phyloP scores from a whole-genome alignment of 1,140 invertebrate species.

The Bacillus rossius region DNA sequence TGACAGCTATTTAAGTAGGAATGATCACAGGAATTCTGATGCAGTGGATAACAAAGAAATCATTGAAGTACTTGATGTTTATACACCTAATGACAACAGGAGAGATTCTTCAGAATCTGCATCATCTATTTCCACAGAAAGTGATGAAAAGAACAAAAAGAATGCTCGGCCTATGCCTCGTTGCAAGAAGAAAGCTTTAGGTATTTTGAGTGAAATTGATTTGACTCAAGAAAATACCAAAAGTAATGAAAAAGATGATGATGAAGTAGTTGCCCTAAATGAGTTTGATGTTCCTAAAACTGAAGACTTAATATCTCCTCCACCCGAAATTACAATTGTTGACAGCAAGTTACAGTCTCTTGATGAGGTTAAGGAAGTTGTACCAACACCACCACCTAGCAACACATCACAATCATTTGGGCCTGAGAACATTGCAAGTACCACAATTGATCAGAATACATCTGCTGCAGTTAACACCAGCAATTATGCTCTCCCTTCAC shows the following conservation, averaged over 20 bases:
- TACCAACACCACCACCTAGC: too few relatives aligned
- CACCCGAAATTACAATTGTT: too few relatives aligned
- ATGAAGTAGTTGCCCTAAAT: not conserved
- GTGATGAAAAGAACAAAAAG: slow-evolving; percentile 9
- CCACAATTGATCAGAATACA: not conserved
- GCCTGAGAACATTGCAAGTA: slow-evolving; percentile 16
- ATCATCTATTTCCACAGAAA: slow-evolving; percentile 2
- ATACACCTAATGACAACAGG: not conserved
- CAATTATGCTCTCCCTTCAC: slow-evolving; percentile 1
- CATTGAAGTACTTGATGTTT: not conserved
- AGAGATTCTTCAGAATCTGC: not conserved
- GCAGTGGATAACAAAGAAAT: not conserved
- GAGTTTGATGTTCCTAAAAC: too few relatives aligned
- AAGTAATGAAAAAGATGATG: slow-evolving; percentile 38
- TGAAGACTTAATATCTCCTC: too few relatives aligned
- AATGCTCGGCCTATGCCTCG: slow-evolving; percentile 12
- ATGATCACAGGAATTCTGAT: too few relatives aligned
- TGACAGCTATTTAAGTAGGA: too few relatives aligned
- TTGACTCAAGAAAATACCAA: slow-evolving; percentile 27
- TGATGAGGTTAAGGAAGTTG: too few relatives aligned
- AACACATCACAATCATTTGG: slow-evolving; percentile 8
- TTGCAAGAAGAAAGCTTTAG: slow-evolving; percentile 17
- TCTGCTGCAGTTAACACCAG: not conserved
- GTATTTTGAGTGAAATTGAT: slow-evolving; percentile 8
- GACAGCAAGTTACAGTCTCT: too few relatives aligned